These are phyloP conservation scores for Desmophyllum pertusum DNA, from an alignment of 92 coral and sea anemone species.

Conservation along the genomic window DNA sequence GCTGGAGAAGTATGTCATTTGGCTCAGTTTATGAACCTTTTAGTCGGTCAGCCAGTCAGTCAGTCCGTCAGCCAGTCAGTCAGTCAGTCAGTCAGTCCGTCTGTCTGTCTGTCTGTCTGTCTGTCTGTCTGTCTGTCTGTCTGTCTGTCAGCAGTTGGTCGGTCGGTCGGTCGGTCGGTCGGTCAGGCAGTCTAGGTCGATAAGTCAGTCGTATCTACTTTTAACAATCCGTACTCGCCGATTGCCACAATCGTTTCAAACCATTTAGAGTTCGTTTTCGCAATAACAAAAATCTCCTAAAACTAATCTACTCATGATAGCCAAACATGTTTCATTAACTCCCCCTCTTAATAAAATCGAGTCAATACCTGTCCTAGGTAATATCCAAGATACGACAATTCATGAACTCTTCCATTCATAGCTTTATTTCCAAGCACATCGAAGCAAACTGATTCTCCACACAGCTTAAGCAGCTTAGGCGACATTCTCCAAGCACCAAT, in stretches of 20 bases:
- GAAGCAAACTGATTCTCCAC: slow-evolving; percentile 81
- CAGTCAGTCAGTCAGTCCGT: background rate
- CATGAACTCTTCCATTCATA: slow-evolving; percentile 92
- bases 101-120: background rate
- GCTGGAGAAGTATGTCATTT: too few relatives aligned
- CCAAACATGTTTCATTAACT: background rate
- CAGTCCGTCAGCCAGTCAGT: background rate
- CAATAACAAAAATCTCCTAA: too few relatives aligned
- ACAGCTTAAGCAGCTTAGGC: slow-evolving; percentile 91
- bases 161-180: background rate
- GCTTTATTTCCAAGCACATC: slow-evolving; percentile 97
- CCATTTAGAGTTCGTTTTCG: too few relatives aligned
- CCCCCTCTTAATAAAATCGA: background rate
- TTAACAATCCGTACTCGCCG: too few relatives aligned
- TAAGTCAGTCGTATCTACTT: too few relatives aligned
- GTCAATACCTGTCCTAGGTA: slow-evolving; percentile 87
- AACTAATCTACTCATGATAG: background rate
- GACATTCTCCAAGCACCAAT: slow-evolving; percentile 97
- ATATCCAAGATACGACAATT: slow-evolving; percentile 86
- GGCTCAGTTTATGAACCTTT: too few relatives aligned
- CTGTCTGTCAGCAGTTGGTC: background rate
- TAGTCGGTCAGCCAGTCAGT: too few relatives aligned
- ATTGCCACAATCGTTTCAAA: too few relatives aligned
- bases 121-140: too few relatives aligned
- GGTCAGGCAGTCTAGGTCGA: background rate